Base-by-base conservation (phyloP, 2,113 vertebrate genomes). In the Sisor rabdophorus region DNA sequence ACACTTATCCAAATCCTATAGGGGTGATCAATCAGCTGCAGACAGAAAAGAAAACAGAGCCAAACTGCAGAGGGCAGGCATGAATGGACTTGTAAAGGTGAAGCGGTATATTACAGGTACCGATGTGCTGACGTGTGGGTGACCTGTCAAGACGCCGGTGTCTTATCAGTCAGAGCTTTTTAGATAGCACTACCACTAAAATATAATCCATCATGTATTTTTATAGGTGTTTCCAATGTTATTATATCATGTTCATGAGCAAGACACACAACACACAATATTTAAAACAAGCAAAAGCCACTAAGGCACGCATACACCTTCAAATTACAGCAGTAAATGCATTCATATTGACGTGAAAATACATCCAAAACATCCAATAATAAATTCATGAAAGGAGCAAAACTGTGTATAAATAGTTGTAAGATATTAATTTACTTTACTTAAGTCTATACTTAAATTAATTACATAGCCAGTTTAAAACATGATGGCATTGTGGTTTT, bases 111-210 rank as follows among this genome's bases (percentile, higher is more conserved):
- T 19, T 36, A 11, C 19, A 59, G 20, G 20, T 54, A 48, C 47
- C 40, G 53, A 71, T 11, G 28, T 28, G 40, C 50, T 26, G 76
- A 61, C 54, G 9, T 26, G 60, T 47, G 40, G 65, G 52, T 6
- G 17, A 53, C 72, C 26, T 87, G 79, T 74, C 75, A 82, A 76
- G 83, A 83, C 82, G 86, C 81, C 82, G 83, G 26, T 19, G 12
- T 56, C 12, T 84, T 86, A 87, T 89, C 87, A 86, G 85, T 89
- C 86, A 83, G 77, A 73, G 81, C 86, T 83, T 88, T 87, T 88
- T 87, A 86, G 91, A 89, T 91, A 89, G 88, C 85, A 85, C 84
- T 89, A 86, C 85, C 83, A 84, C 88, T 88, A 90, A 89, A 89
- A 87, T 87, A 85, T 88, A 85, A 88, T 88, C 90, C 89, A 84